These are phyloP conservation scores for Brachynemurus nebulosus DNA, from an alignment of 2,888 invertebrate species.

Conservation along the genomic window DNA sequence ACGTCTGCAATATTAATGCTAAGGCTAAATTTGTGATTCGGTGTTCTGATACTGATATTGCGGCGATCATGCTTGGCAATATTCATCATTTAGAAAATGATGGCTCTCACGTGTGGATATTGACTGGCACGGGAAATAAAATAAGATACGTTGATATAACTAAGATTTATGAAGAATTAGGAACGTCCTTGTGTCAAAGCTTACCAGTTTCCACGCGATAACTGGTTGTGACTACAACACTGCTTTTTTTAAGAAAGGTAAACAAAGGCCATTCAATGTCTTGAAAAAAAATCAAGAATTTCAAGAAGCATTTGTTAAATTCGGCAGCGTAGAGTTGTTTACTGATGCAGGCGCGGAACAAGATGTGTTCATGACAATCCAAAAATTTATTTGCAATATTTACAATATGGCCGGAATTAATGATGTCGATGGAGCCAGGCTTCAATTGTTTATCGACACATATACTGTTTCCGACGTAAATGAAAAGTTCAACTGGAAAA, in stretches of 20 bases:
- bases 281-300: constrained; percentile 7
- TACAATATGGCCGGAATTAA: background rate
- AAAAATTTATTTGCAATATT: background rate
- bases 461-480: constrained; percentile 1
- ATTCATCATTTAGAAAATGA: background rate
- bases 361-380: background rate
- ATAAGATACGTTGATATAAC: background rate
- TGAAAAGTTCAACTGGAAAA: constrained; percentile 14
- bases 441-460: background rate
- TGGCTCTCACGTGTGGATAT: background rate
- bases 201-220: constrained; percentile 15
- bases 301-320: constrained; percentile 1
- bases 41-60: constrained; percentile 7
- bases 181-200: background rate
- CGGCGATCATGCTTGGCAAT: background rate
- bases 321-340: background rate
- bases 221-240: constrained; percentile 19
- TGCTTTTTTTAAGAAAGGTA: constrained; percentile 16
- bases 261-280: constrained; percentile 4
- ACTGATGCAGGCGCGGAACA: background rate
- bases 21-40: background rate
- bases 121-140: background rate
- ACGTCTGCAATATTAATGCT: background rate
- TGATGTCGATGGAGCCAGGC: background rate
- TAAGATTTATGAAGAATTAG: background rate